Conservation (phyloP, 2,113 vertebrate species). For the Pycnonotus jocosus region DNA sequence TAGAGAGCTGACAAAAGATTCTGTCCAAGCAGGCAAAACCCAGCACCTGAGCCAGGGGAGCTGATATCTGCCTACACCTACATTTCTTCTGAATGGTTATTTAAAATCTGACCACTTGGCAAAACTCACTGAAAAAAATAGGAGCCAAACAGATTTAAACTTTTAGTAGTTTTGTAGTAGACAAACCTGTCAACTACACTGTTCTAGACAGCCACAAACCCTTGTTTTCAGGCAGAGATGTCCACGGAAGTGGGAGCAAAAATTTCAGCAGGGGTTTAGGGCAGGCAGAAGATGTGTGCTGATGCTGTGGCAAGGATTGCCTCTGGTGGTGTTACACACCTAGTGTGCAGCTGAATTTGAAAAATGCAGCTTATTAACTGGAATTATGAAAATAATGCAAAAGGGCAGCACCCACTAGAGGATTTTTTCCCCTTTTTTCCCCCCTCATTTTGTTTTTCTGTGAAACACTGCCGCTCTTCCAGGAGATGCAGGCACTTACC, state of each 20-base stretch:
- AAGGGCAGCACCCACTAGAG: background rate
- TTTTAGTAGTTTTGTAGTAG: no score
- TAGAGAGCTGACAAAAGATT: background rate
- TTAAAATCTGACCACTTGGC: background rate
- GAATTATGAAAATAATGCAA: background rate
- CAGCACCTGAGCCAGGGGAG: background rate
- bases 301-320: rapidly evolving
- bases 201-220: background rate
- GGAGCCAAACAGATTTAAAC: background rate
- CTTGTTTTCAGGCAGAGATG: background rate
- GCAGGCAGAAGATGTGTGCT: rapidly evolving
- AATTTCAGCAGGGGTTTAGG: background rate
- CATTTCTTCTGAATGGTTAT: background rate
- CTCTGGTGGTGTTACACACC: background rate
- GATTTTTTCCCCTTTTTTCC: rapidly evolving
- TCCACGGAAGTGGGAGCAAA: background rate
- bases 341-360: background rate
- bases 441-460: no score
- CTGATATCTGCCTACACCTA: background rate
- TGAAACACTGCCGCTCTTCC: background rate
- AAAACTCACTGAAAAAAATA: background rate
- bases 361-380: background rate
- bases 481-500: background rate
- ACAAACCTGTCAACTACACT: background rate
- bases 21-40: background rate